These are phyloP conservation scores for Oligia strigilis DNA, from an alignment of 2,888 invertebrate genomes.

Conservation along the genomic window DNA sequence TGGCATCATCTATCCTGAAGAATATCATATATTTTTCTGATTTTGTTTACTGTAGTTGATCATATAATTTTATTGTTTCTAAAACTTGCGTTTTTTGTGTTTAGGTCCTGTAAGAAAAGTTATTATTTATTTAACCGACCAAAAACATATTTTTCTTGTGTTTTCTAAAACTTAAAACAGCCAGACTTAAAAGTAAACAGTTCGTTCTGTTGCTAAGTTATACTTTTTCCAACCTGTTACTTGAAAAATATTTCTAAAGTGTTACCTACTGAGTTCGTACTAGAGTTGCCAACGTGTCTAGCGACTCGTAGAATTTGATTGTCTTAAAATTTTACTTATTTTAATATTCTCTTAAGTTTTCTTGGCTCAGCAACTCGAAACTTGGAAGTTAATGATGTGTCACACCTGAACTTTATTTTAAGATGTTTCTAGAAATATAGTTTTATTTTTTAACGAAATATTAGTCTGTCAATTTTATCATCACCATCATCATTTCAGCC, in stretches of 20 bases:
- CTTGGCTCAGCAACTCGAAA: conserved; percentile 36
- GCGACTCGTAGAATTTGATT: conserved; percentile 6
- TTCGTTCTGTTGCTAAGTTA: background rate
- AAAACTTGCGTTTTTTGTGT: too few relatives aligned
- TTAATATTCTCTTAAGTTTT: conserved; percentile 42
- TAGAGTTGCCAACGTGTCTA: background rate
- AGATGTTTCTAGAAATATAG: background rate
- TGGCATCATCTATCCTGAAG: too few relatives aligned
- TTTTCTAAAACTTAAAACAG: background rate
- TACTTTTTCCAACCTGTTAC: conserved; percentile 22
- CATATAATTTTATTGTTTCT: too few relatives aligned
- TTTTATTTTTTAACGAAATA: background rate
- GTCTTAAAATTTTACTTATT: conserved; percentile 30
- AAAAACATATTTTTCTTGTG: background rate
- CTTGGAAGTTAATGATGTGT: conserved; percentile 32
- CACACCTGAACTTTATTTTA: background rate
- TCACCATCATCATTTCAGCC: too few relatives aligned
- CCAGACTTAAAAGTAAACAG: background rate
- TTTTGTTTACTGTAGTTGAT: too few relatives aligned
- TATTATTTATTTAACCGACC: background rate
- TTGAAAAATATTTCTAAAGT: conserved; percentile 17
- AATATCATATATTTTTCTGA: too few relatives aligned
- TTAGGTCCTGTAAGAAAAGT: too few relatives aligned
- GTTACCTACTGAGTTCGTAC: background rate
- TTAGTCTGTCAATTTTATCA: background rate